Percentiles rank a stretch among this genome's conserved stretches.
Conservation (phyloP, 2,797 vertebrate species). For the Dryobates pubescens region DNA sequence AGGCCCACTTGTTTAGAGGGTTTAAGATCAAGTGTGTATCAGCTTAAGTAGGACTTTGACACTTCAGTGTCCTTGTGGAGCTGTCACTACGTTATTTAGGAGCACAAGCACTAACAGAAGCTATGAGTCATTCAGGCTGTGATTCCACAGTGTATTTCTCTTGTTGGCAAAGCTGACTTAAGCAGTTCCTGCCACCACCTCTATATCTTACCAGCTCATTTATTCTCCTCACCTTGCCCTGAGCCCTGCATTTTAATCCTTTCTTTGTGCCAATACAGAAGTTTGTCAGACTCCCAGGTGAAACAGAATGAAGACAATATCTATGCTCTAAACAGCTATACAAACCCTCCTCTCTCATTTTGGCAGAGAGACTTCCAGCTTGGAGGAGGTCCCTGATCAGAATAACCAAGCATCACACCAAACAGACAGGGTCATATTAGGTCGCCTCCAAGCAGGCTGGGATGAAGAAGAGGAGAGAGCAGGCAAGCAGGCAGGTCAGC, state of each 20-base stretch:
- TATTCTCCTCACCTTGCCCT: conserved; percentile 36
- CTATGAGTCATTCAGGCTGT: conserved; percentile 54
- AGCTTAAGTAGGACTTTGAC: background rate
- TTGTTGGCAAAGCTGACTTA: conserved; percentile 55
- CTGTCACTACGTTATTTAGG: conserved; percentile 34
- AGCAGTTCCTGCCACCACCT: conserved; percentile 46
- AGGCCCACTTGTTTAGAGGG: background rate
- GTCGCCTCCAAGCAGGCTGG: background rate
- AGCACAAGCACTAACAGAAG: conserved; percentile 47
- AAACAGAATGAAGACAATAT: background rate
- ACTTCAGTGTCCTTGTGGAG: conserved; percentile 48
- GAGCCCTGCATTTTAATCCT: conserved; percentile 6
- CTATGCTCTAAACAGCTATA: background rate
- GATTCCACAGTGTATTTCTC: conserved; percentile 50
- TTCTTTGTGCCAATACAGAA: background rate
- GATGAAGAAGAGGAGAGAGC: background rate
- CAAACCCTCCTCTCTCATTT: background rate
- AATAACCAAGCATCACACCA: background rate
- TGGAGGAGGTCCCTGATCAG: background rate
- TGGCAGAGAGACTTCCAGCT: background rate
- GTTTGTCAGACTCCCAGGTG: background rate
- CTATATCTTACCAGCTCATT: background rate
- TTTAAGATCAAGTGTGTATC: background rate
- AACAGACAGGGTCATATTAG: background rate
- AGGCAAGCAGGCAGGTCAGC: background rate